Conservation (phyloP, 2,113 vertebrate genomes). For the Lophotis ruficrista region DNA sequence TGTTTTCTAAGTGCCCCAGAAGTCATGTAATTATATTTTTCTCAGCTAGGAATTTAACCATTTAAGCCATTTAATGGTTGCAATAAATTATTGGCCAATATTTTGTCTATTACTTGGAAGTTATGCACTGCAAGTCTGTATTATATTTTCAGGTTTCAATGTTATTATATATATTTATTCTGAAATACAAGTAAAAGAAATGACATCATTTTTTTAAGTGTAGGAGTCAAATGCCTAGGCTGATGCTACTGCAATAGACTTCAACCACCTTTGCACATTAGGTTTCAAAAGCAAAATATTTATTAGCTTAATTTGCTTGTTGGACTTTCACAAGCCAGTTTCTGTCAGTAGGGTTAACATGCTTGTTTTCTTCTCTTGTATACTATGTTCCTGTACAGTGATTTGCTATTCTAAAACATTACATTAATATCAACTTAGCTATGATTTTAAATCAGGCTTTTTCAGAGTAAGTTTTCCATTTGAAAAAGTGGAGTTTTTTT, state of each 20-base stretch:
- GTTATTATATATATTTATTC: not conserved
- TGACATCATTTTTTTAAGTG: not conserved
- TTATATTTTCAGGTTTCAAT: not conserved
- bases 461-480: not conserved
- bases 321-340: not conserved
- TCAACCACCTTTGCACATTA: not conserved
- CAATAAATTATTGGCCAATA: not conserved
- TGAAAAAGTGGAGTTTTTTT: not conserved
- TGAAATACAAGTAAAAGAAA: not conserved
- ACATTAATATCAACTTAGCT: not conserved
- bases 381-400: not conserved
- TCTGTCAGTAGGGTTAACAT: not conserved
- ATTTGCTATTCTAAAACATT: not conserved
- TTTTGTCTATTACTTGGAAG: not conserved
- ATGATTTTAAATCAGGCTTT: not conserved
- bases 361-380: not conserved
- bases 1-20: not conserved
- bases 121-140: not conserved
- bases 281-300: not conserved
- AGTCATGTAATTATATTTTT: conserved; percentile 13
- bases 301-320: not conserved
- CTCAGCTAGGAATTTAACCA: conserved; percentile 1
- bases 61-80: not conserved
- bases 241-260: not conserved
- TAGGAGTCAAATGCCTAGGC: not conserved